These are phyloP conservation scores for Cryptocheilus praepositus DNA, from an alignment of 2,888 invertebrate species.

Conservation along the genomic window DNA sequence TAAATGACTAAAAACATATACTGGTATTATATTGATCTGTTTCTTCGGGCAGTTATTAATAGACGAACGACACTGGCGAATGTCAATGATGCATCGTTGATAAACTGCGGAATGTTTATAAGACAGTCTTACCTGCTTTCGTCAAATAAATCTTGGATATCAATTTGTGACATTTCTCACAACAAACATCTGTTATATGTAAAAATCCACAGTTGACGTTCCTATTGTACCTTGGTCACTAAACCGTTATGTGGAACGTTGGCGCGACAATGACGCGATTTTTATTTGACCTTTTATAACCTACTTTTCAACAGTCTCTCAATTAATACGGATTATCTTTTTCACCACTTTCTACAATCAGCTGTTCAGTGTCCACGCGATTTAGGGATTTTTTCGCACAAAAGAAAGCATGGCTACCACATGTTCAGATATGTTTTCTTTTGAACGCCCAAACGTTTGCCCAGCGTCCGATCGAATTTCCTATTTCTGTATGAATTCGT, in stretches of 20 bases:
- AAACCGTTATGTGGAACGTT: conserved; percentile 22
- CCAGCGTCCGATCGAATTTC: no score
- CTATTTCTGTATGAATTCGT: no score
- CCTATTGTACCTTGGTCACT: conserved; percentile 28
- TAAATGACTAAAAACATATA: no score
- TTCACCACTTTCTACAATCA: conserved; percentile 50
- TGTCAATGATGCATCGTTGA: no score
- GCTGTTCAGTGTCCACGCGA: conserved; percentile 46
- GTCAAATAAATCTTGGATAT: conserved; percentile 72
- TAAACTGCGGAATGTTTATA: conserved; percentile 11
- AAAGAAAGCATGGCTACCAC: conserved; percentile 20
- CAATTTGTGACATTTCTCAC: conserved; percentile 74
- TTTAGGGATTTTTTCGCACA: conserved; percentile 42
- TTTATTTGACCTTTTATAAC: conserved; percentile 47
- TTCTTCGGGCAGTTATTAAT: no score
- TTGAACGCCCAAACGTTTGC: no score
- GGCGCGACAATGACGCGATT: conserved; percentile 26
- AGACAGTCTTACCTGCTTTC: conserved; percentile 69
- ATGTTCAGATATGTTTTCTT: not conserved
- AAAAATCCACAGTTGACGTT: conserved; percentile 31
- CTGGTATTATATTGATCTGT: no score
- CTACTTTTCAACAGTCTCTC: conserved; percentile 48
- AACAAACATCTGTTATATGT: conserved; percentile 68
- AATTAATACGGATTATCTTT: conserved; percentile 53
- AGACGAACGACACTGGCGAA: no score